A percentile compares a stretch with the other conserved stretches of the same genome.
Evolutionary conservation across 2,113 vertebrate species (phyloP).

Genomic region (Rafetus swinhoei): DNA sequence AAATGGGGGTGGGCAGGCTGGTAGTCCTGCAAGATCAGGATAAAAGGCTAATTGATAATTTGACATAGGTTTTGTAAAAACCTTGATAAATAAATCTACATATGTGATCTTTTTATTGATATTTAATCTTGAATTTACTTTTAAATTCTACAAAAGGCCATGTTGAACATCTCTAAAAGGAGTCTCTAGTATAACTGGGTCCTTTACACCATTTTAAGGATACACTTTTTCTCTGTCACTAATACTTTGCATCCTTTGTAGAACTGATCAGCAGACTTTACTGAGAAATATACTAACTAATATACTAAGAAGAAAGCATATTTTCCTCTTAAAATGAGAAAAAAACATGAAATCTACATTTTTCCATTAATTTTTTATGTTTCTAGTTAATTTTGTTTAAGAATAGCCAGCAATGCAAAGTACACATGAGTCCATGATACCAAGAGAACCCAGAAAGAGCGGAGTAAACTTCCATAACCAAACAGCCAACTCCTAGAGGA

Average conservation of each 20-base stretch:
- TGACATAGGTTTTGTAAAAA: background rate
- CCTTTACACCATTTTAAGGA: background rate
- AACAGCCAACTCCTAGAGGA: background rate
- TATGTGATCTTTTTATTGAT: background rate
- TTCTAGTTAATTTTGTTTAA: background rate
- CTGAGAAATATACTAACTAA: background rate
- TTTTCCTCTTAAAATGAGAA: background rate
- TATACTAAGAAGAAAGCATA: background rate
- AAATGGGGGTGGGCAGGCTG: no score
- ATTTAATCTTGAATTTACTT: background rate
- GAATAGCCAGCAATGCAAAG: background rate
- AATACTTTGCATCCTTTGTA: background rate
- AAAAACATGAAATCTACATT: background rate
- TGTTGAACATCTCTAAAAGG: background rate
- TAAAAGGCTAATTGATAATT: background rate
- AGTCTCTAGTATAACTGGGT: background rate
- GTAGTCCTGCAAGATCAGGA: no score
- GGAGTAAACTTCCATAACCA: background rate
- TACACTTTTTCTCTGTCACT: background rate
- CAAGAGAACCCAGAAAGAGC: background rate
- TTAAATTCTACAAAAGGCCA: background rate
- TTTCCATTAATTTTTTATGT: background rate
- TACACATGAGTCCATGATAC: background rate
- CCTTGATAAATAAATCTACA: background rate
- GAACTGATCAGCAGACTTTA: background rate